Base-by-base conservation (phyloP, 2,797 vertebrate species). In the Gymnodraco acuticeps region DNA sequence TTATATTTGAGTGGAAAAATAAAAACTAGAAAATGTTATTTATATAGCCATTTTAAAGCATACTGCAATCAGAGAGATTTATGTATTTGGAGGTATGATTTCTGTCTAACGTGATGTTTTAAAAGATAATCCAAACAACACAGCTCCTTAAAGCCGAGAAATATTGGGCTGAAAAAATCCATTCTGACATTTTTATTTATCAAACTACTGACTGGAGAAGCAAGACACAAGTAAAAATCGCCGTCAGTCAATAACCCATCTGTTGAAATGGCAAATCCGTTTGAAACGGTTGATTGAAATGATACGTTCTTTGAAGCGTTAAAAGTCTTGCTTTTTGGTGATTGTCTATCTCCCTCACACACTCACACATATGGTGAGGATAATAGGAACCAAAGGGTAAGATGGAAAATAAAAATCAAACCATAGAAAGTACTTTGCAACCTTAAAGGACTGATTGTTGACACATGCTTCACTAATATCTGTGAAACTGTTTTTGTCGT, bases 371-470 rank as follows among this genome's bases (percentile, higher is more conserved):
- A 31, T 1, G 23, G 12, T 19, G 12, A 42, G 17, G 53, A 61
- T 47, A 53, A 48, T 4, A 0, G 15, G 8, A 50, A 64, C 13
- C 31, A 50, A 73, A 41, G 23, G 48, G 15, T 9, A 15, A 53
- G 20, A 59, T 14, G 62, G 8, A 46, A 16, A 67, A 20, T 8
- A 52, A 46, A 42, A 50, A 27, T 27, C 27, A 27, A 27, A 46
- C 47, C 11, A 33, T 16, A 8, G 23, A 15, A 8, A 15, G n/a
- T 2, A n/a, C 41, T 38, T 6, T 1, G 33, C 33, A 38, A 38
- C 27, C 11, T 53, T 47, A 20, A 77, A 83, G 19, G 52, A 64
- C 52, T 68, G 52, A 68, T 74, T 76, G 73, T 60, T 56, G 65
- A 76, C 64, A 75, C 38, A 55, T 80, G 52, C 17, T 54, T 58